A percentile compares a stretch with the other conserved stretches of the same genome.
These are phyloP conservation scores for Serranus cabrilla DNA, from an alignment of 2,797 vertebrate genomes.

Conservation along the genomic window DNA sequence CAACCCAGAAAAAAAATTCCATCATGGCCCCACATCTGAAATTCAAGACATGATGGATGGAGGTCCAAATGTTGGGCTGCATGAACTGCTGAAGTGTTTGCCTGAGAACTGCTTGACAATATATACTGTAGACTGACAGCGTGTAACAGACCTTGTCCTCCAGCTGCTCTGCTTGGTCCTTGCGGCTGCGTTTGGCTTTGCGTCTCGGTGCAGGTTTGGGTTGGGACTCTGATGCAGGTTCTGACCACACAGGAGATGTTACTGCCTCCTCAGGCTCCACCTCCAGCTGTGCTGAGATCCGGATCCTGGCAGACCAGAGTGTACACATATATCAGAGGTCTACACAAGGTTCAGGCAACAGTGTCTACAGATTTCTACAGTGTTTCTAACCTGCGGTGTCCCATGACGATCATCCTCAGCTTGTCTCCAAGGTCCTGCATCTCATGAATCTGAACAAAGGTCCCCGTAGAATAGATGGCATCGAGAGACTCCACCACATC, in stretches of 20 bases:
- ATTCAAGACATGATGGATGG: no score
- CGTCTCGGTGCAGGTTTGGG: conserved; percentile 78
- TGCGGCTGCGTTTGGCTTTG: conserved; percentile 85
- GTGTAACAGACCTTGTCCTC: conserved; percentile 79
- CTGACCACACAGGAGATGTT: conserved; percentile 15
- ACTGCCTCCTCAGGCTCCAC: conserved; percentile 87
- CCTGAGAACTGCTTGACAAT: no score
- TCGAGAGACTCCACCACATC: conserved; percentile 94
- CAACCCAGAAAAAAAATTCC: no score
- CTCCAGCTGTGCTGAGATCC: conserved; percentile 90
- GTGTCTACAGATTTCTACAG: neutral
- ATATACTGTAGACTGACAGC: no score
- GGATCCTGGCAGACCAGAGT: conserved; percentile 84
- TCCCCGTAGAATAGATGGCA: conserved; percentile 92
- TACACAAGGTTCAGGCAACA: neutral
- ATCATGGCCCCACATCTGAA: no score
- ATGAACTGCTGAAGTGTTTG: no score
- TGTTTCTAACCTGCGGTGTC: conserved; percentile 91
- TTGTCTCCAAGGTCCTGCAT: conserved; percentile 99
- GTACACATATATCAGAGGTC: neutral
- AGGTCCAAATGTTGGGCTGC: no score
- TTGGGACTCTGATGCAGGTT: conserved; percentile 77
- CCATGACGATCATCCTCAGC: conserved; percentile 98
- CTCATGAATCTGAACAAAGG: conserved; percentile 98
- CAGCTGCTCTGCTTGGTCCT: conserved; percentile 79